Percentiles rank a stretch among this genome's conserved stretches.
These are phyloP conservation scores for Aleiodes leptofemur DNA, from an alignment of 2,888 invertebrate genomes.

Conservation along the genomic window DNA sequence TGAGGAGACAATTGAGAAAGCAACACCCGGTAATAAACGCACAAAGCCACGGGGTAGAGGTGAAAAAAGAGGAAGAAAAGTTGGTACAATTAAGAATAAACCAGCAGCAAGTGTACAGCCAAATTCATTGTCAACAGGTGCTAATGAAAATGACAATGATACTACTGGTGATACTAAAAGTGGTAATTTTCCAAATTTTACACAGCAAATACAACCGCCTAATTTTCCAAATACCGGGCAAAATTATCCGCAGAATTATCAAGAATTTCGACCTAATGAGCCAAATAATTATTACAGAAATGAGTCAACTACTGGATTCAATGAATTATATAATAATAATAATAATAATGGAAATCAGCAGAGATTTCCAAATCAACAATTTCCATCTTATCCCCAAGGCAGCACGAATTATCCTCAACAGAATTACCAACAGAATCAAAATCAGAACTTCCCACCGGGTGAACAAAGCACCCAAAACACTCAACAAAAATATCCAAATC, in stretches of 20 bases:
- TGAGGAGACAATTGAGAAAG: slow-evolving; percentile 82
- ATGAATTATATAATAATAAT: slow-evolving; percentile 66
- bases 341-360: slow-evolving; percentile 63
- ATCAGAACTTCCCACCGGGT: slow-evolving; percentile 57
- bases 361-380: slow-evolving; percentile 65
- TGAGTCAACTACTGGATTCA: slow-evolving; percentile 63
- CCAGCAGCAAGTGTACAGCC: slow-evolving; percentile 79
- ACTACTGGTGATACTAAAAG: slow-evolving; percentile 59
- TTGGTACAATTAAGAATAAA: slow-evolving; percentile 73
- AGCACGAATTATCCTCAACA: slow-evolving; percentile 62
- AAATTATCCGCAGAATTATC: slow-evolving; percentile 64
- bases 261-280: slow-evolving; percentile 67
- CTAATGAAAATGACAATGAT: slow-evolving; percentile 58
- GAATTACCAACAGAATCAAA: slow-evolving; percentile 30
- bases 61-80: slow-evolving; percentile 69
- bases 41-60: slow-evolving; percentile 73
- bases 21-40: slow-evolving; percentile 70
- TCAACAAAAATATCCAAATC: slow-evolving; percentile 13
- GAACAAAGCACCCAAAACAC: slow-evolving; percentile 33
- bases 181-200: slow-evolving; percentile 62
- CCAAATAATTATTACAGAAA: slow-evolving; percentile 68
- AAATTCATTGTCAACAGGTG: slow-evolving; percentile 65
- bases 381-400: slow-evolving; percentile 64
- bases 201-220: slow-evolving; percentile 60
- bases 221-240: slow-evolving; percentile 62